Evolutionary conservation across 1,140 invertebrate species (phyloP), one percentile per base, ranked within the genome.

Genomic region (Drosophila virilis): DNA sequence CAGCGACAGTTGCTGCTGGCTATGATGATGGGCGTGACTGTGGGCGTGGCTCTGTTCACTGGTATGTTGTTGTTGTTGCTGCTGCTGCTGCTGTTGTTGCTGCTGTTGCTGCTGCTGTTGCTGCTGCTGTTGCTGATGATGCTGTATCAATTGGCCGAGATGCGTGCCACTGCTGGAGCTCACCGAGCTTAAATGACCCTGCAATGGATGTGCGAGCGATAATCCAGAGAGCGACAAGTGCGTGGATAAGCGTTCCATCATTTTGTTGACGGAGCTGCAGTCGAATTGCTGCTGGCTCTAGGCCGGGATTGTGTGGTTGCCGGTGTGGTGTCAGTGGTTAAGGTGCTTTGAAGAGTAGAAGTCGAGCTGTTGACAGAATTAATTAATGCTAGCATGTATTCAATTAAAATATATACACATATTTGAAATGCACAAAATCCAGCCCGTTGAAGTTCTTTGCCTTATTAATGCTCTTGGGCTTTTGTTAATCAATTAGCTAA

Each of bases 231-330:
- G 75, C 61, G 92, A 92, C 74, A 92, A 68, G 51, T 89, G 84
- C 64, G 92, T 92, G 71, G 91, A 92, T 75, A 92, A 90, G 74
- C 91, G 91, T 80, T 92, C 92, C 92, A 92, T 92, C 91, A 92
- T 92, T 91, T 83, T 84, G 52, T 65, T 42, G 62, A 88, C 48
- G 79, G 67, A 78, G 70, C 68, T 52, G 69, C 74, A 69, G 43
- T 45, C 7, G 17, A 60, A 50, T 54, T 55, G 43, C 67, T 57
- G 48, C 50, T 62, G 72, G 55, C 51, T 51, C 43, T 10, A 37
- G 38, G 58, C 59, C 72, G 50, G 66, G 22, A 54, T 35, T 40
- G 15, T 70, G 17, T 42, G 58, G 62, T 32, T 57, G 48, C 48
- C 59, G 62, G 15, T 33, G 42, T 65, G 78, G 65, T 33, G 10